Conservation (phyloP, 2,113 vertebrate genomes). For the Python bivittatus region DNA sequence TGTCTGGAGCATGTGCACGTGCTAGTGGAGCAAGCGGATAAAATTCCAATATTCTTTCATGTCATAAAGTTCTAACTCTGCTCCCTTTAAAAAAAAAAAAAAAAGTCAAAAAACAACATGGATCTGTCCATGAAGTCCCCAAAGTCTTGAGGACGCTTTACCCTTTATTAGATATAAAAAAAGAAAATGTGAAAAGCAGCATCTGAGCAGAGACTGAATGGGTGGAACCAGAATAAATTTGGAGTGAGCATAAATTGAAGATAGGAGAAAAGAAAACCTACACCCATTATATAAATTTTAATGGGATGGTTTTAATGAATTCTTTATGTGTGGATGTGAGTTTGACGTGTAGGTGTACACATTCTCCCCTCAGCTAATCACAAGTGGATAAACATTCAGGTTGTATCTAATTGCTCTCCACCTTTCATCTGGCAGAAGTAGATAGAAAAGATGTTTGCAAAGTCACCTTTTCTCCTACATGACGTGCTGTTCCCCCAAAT, state of each 20-base stretch:
- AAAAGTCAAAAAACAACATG: background rate
- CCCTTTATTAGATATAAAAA: background rate
- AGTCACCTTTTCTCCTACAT: background rate
- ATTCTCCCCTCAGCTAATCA: background rate
- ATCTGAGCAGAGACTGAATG: background rate
- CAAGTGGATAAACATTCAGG: background rate
- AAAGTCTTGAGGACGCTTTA: background rate
- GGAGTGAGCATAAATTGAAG: background rate
- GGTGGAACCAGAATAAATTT: background rate
- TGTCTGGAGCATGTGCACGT: background rate
- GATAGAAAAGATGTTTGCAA: no score
- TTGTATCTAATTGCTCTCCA: background rate
- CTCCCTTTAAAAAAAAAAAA: background rate
- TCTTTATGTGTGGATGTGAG: background rate
- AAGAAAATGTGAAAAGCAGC: background rate
- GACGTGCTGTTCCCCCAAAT: background rate
- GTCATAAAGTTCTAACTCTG: background rate
- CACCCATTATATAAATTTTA: background rate
- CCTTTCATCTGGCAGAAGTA: background rate
- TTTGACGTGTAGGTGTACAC: background rate
- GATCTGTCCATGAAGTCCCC: background rate
- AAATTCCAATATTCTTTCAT: background rate
- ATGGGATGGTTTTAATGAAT: background rate
- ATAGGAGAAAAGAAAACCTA: background rate
- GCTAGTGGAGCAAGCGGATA: background rate